Conservation (phyloP, 2,888 invertebrate species). For the Microctonus aethiopoides region DNA sequence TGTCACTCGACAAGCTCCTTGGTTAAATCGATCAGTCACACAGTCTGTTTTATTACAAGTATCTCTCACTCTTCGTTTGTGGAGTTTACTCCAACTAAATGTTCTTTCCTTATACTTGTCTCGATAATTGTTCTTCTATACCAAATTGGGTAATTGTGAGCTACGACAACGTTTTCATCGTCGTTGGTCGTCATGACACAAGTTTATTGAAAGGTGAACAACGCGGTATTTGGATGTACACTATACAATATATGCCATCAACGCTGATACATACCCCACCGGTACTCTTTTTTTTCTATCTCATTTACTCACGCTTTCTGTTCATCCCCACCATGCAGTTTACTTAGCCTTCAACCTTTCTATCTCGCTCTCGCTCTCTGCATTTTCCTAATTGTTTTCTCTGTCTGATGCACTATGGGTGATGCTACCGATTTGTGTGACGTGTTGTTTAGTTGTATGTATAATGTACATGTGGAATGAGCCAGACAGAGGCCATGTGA, state of each 20-base stretch:
- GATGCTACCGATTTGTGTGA: constrained; percentile 9
- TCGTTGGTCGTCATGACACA: constrained; percentile 19
- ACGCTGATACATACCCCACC: constrained; percentile 10
- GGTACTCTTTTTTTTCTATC: not conserved
- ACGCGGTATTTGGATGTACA: constrained; percentile 17
- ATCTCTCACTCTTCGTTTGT: not conserved
- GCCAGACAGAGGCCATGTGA: not conserved
- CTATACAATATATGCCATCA: constrained; percentile 17
- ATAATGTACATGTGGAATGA: not conserved
- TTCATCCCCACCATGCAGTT: constrained; percentile 6
- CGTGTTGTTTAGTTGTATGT: too few species aligned
- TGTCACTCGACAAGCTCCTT: not conserved
- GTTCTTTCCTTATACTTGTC: not conserved
- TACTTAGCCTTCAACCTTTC: constrained; percentile 12
- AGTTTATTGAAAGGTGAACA: constrained; percentile 18
- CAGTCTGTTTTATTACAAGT: not conserved
- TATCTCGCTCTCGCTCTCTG: constrained; percentile 15
- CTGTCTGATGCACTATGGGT: not conserved
- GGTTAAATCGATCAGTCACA: not conserved
- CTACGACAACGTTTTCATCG: not conserved
- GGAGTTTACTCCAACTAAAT: not conserved
- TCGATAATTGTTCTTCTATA: not conserved
- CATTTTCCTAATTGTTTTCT: not conserved
- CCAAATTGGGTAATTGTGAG: constrained; percentile 14
- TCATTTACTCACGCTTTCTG: not conserved